Conservation (phyloP, 2,888 invertebrate genomes). For the Mythimna albipuncta region DNA sequence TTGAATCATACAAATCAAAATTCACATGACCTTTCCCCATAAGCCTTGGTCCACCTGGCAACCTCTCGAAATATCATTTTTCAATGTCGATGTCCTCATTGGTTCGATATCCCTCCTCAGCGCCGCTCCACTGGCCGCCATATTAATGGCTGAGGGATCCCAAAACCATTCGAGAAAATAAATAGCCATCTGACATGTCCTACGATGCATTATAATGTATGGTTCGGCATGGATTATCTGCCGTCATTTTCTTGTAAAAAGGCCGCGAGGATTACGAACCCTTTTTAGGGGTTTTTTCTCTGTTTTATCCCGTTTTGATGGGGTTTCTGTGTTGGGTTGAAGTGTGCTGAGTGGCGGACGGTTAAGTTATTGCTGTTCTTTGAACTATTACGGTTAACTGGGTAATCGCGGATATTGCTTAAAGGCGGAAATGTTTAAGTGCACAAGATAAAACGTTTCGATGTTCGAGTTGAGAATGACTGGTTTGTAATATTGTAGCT, state of each 20-base stretch:
- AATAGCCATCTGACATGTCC: conserved; percentile 86
- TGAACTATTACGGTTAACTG: conserved; percentile 19
- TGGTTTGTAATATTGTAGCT: neutral
- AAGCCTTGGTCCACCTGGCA: conserved; percentile 68
- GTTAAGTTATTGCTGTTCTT: conserved; percentile 31
- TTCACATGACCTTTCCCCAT: conserved; percentile 40
- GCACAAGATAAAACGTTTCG: neutral
- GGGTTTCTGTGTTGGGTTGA: conserved; percentile 51
- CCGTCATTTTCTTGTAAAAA: conserved; percentile 76
- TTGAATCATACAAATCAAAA: conserved; percentile 50
- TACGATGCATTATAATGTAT: conserved; percentile 88
- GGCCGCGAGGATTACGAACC: conserved; percentile 62
- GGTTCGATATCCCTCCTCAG: conserved; percentile 76
- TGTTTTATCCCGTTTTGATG: conserved; percentile 55
- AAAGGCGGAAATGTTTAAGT: neutral
- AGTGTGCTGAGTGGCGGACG: conserved; percentile 38
- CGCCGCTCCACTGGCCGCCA: conserved; percentile 82
- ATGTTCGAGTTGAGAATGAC: neutral
- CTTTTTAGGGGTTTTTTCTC: conserved; percentile 47
- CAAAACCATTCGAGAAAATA: conserved; percentile 83
- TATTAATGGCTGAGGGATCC: conserved; percentile 84
- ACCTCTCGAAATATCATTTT: conserved; percentile 80
- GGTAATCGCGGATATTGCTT: conserved; percentile 10
- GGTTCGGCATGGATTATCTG: conserved; percentile 77
- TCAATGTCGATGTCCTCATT: conserved; percentile 83